phyloP scores from a whole-genome alignment of 2,797 vertebrate species.

The Sebastes cheni region DNA sequence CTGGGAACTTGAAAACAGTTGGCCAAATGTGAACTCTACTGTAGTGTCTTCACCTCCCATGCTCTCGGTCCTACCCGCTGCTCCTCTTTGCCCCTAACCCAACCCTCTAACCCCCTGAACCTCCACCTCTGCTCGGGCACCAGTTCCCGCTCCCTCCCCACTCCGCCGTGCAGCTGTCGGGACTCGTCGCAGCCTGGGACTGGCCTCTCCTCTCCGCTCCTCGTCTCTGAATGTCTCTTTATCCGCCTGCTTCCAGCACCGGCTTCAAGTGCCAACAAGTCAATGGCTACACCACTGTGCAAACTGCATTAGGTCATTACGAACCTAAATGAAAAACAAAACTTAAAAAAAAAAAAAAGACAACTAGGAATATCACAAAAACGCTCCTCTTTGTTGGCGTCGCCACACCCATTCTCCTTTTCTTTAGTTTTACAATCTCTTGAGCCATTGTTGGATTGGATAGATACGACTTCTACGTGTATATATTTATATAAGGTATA shows the following conservation, averaged over 20 bases:
- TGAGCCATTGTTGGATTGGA: constrained; percentile 70
- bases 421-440: constrained; percentile 78
- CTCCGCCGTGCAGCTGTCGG: constrained; percentile 70
- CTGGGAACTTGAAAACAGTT: constrained; percentile 21
- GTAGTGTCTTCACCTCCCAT: background rate
- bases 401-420: constrained; percentile 35
- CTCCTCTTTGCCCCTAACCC: background rate
- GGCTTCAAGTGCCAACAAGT: constrained; percentile 88
- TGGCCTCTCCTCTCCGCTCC: constrained; percentile 65
- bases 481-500: constrained; percentile 71
- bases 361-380: constrained; percentile 49
- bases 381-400: constrained; percentile 57
- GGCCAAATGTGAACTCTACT: constrained; percentile 8
- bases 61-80: background rate
- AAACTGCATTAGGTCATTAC: constrained; percentile 97
- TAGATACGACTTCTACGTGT: constrained; percentile 66
- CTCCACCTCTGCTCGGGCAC: constrained; percentile 4
- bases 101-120: constrained; percentile 15
- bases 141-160: constrained; percentile 52
- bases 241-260: constrained; percentile 82
- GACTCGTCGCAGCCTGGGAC: constrained; percentile 79
- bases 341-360: constrained; percentile 68
- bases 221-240: constrained; percentile 79
- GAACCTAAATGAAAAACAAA: constrained; percentile 72
- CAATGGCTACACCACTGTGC: constrained; percentile 93